phyloP scores from a whole-genome alignment of 37 sponge, comb jelly and placozoan genomes.

The Spongilla lacustris region DNA sequence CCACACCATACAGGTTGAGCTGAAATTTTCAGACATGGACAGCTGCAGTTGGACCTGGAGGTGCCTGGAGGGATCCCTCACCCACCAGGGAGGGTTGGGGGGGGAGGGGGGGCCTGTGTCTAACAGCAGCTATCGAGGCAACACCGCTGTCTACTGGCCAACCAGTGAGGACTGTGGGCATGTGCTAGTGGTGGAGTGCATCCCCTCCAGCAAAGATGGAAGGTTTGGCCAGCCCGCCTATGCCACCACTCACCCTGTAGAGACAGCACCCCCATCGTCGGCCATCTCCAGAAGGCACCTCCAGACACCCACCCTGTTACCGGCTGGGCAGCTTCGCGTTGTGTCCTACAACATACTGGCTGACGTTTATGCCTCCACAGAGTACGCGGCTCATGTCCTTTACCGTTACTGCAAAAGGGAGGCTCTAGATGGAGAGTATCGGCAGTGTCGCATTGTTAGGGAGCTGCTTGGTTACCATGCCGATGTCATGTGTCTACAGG shows the following conservation, averaged over 20 bases:
- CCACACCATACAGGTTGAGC: slow-evolving; percentile 39
- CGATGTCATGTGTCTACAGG: slow-evolving; percentile 89
- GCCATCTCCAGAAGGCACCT: slow-evolving; percentile 43
- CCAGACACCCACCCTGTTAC: slow-evolving; percentile 33
- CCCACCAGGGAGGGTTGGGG: no score
- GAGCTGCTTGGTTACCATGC: slow-evolving; percentile 85
- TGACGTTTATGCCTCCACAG: slow-evolving; percentile 48
- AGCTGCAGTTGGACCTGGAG: slow-evolving; percentile 69
- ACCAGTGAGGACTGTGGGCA: slow-evolving; percentile 48
- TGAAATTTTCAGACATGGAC: slow-evolving; percentile 53
- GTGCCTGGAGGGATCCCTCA: neutral
- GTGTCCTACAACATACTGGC: slow-evolving; percentile 88
- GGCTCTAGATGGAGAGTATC: slow-evolving; percentile 69
- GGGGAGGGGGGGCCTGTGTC: neutral
- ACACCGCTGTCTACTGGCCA: slow-evolving; percentile 59
- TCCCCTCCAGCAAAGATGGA: slow-evolving; percentile 40
- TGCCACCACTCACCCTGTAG: slow-evolving; percentile 8
- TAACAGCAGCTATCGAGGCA: slow-evolving; percentile 5
- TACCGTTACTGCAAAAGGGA: slow-evolving; percentile 78
- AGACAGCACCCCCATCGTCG: neutral
- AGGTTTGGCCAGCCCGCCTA: neutral
- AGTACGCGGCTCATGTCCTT: slow-evolving; percentile 32
- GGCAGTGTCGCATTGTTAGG: slow-evolving; percentile 66
- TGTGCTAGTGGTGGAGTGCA: slow-evolving; percentile 61
- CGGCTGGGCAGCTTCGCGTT: slow-evolving; percentile 60